phyloP scores from a whole-genome alignment of 64 coral and sea anemone genomes.

The Stylophora pistillata region DNA sequence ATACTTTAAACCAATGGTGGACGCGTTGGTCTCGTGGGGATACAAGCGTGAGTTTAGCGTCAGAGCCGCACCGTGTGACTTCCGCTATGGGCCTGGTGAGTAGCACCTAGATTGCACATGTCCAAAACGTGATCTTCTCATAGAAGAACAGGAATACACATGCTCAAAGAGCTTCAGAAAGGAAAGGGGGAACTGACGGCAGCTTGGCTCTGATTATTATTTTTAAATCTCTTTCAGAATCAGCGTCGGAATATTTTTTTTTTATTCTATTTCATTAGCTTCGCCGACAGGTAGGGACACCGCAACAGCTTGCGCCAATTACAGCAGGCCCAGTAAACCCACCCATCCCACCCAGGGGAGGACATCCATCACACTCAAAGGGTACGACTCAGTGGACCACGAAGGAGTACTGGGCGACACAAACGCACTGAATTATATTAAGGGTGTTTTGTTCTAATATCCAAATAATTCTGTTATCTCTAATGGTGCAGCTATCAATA shows the following conservation, averaged over 20 bases:
- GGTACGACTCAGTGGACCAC: conserved; percentile 52
- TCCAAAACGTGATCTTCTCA: neutral
- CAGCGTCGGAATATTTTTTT: conserved; percentile 57
- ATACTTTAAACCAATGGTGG: conserved; percentile 66
- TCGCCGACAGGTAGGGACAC: too few species aligned
- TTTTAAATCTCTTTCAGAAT: conserved; percentile 17
- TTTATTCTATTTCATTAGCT: too few species aligned
- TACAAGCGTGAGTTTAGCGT: conserved; percentile 71
- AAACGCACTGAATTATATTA: conserved; percentile 38
- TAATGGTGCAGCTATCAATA: neutral
- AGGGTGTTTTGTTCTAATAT: conserved; percentile 5
- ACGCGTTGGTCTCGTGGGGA: conserved; percentile 40
- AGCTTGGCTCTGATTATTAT: too few species aligned
- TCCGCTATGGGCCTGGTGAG: conserved; percentile 77
- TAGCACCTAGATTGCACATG: neutral
- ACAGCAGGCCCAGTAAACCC: too few species aligned
- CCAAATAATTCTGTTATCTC: neutral
- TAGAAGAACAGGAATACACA: neutral
- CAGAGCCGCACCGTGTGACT: conserved; percentile 82
- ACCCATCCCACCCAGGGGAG: too few species aligned
- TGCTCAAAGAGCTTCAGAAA: neutral
- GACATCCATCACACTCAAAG: conserved; percentile 35
- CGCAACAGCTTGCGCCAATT: too few species aligned
- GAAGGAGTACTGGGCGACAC: conserved; percentile 43
- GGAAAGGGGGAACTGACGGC: too few species aligned